Base-by-base conservation (phyloP, 2,797 vertebrate genomes). In the Alouatta caraya region DNA sequence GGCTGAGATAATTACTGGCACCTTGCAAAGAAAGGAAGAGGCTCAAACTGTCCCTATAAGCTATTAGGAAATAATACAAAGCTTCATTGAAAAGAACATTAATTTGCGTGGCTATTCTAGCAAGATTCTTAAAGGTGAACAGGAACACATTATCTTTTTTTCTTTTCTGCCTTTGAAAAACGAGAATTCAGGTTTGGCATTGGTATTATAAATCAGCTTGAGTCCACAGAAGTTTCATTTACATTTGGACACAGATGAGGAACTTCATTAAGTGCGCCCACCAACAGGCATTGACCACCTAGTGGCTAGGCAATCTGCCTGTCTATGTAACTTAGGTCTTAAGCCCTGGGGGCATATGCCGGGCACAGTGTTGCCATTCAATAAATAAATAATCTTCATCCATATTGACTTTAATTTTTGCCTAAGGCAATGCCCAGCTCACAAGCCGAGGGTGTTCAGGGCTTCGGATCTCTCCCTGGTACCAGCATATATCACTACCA, bases 321-420 rank as follows among this genome's bases (percentile, higher is more conserved):
- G 67, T 73, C 92, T 91, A 46, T 21, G 26, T 39, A 70, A 96
- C 39, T 86, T 90, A 94, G 93, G 15, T 73, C 83, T 83, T 79
- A 96, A 64, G 75, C 79, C 90, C 90, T 64, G 30, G 61, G 78
- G 55, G 50, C 28, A 78, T 72, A 55, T 76, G 48, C 42, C 50
- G 94, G 75, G 50, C 82, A 85, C 48, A 48, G 52, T 44, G 61
- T 61, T 85, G 64, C 50, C 52, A 57, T 64, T 92, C 57, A 92
- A 79, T 76, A 82, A 96, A 95, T 94, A 97, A 92, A 80, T 61
- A 26, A 73, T 93, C 80, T 70, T 78, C 61, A 87, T 93, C 88
- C 90, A 91, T 70, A 96, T 83, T 96, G 82, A 85, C 85, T 97
- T 89, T 92, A 90, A 93, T 73, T 95, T 89, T 96, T 94, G 96